Base-by-base conservation (phyloP, 2,797 vertebrate genomes). In the Acanthurus tractus region DNA sequence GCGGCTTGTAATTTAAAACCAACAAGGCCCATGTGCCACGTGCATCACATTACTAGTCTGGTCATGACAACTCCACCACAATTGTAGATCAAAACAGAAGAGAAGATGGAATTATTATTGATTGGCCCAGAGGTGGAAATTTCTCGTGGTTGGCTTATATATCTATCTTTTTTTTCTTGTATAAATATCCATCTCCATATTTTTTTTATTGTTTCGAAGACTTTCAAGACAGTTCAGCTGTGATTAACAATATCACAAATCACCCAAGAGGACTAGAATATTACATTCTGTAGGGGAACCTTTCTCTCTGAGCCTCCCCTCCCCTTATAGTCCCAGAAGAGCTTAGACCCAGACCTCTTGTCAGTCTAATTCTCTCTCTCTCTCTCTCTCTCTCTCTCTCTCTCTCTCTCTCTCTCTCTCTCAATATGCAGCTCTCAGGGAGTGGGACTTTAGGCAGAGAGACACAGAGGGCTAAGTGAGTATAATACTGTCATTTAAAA, bases 401-500 rank as follows among this genome's bases (percentile, higher is more conserved):
- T 25, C 25, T 25, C 25, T 25, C 25, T 38, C 13, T 17, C 49
- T 77, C 62, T 56, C 13, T 48, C 62, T 50, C 46, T 67, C 62
- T 73, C 38, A 55, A 76, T 62, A 68, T 78, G 53, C 46, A 14
- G 76, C 81, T 86, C 75, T 38, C 3, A 87, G 76, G 77, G 66
- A 83, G 70, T 84, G 38, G 76, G 81, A 68, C 87, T 85, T 80
- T 54, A 79, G 81, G 72, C 61, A 76, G 81, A 76, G 71, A 79
- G 79, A 83, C 83, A 88, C 78, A 63, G 78, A 76, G 82, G 76
- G 69, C 66, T 87, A 86, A 88, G 29, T 34, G 5, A 34, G 29
- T 5, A 34, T 34, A 34, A 34, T 34, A 76, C 84, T 84, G 70
- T 77, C 66, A 88, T 87, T 89, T 90, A 86, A 91, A 63, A 79